Evolutionary conservation across 2,797 vertebrate genomes (phyloP).

Genomic region (Graptemys geographica): DNA sequence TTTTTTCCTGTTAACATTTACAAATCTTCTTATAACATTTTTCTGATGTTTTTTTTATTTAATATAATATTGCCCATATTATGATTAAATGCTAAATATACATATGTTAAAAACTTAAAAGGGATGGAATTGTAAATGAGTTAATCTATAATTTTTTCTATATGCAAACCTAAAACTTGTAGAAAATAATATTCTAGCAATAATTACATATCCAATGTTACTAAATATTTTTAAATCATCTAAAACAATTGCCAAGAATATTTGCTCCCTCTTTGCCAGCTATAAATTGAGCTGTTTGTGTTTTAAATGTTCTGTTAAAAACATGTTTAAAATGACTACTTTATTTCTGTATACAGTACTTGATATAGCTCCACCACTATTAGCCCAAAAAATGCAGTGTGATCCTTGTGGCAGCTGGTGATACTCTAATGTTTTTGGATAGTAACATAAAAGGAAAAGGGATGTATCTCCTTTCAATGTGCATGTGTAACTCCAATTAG

Average conservation of each 20-base stretch:
- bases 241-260: neutral
- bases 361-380: slow-evolving; percentile 12
- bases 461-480: slow-evolving; percentile 60
- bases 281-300: slow-evolving; percentile 28
- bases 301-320: neutral
- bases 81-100: neutral
- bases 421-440: slow-evolving; percentile 62
- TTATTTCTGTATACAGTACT: slow-evolving; percentile 50
- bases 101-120: neutral
- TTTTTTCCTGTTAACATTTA: neutral
- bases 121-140: neutral
- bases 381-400: slow-evolving; percentile 53
- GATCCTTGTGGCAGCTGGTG: slow-evolving; percentile 67
- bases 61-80: neutral
- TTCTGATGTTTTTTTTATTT: neutral
- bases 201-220: neutral
- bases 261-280: neutral
- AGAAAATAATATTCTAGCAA: neutral
- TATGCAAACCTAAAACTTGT: neutral
- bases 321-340: neutral
- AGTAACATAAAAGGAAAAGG: slow-evolving; percentile 59
- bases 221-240: neutral
- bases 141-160: neutral
- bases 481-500: slow-evolving; percentile 50
- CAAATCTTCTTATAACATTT: neutral